Evolutionary conservation across 2,113 vertebrate genomes (phyloP).

Genomic region (Boleophthalmus pectinirostris): DNA sequence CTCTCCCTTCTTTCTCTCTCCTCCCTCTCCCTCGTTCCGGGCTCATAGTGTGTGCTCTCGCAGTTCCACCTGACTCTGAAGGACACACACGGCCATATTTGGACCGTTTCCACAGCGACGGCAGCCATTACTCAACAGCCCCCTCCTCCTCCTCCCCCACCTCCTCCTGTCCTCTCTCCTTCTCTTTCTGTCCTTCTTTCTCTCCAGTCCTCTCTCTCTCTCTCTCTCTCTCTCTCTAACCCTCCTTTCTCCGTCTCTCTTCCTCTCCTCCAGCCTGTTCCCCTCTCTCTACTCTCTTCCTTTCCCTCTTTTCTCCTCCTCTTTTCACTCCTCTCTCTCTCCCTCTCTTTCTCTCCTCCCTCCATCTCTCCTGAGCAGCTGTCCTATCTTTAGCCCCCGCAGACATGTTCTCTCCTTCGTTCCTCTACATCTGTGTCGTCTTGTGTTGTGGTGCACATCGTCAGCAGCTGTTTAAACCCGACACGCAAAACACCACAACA

Average conservation of each 20-base stretch:
- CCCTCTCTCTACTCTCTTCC: not conserved
- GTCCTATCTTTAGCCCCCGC: not conserved
- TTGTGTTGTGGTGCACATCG: too few relatives aligned
- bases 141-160: not conserved
- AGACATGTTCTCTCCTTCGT: too few relatives aligned
- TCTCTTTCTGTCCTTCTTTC: not conserved
- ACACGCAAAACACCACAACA: too few relatives aligned
- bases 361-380: not conserved
- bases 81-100: constrained; percentile 26
- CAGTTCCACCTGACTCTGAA: constrained; percentile 9
- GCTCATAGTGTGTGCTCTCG: not conserved
- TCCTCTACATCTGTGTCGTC: too few relatives aligned
- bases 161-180: not conserved
- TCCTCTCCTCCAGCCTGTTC: not conserved
- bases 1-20: not conserved
- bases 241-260: not conserved
- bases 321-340: not conserved
- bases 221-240: not conserved
- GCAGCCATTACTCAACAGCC: constrained; percentile 24
- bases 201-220: not conserved
- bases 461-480: too few relatives aligned
- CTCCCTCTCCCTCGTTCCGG: not conserved
- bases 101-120: constrained; percentile 55
- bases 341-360: not conserved
- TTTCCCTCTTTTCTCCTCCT: not conserved